Conservation (phyloP, 2,113 vertebrate genomes). For the Phycodurus eques region DNA sequence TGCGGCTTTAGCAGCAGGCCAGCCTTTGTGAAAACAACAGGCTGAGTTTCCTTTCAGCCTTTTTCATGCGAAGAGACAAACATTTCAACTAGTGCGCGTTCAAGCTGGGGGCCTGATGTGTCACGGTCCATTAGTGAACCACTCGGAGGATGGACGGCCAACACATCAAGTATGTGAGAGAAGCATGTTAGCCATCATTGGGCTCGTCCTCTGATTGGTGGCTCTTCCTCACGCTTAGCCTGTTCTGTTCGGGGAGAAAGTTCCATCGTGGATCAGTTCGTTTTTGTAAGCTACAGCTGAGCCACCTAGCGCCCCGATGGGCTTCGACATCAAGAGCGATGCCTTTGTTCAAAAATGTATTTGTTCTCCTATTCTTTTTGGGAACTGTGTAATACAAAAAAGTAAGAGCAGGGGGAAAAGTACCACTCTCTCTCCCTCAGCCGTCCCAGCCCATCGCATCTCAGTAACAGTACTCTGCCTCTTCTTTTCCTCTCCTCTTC, state of each 20-base stretch:
- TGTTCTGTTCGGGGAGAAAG: slow-evolving; percentile 51
- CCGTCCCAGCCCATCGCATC: slow-evolving; percentile 36
- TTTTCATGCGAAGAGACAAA: slow-evolving; percentile 25
- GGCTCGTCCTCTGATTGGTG: slow-evolving; percentile 47
- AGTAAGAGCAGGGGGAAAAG: slow-evolving; percentile 45
- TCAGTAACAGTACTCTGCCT: slow-evolving; percentile 35
- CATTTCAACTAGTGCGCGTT: slow-evolving; percentile 31
- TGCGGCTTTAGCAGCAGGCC: slow-evolving; percentile 38
- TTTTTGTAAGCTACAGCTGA: slow-evolving; percentile 57
- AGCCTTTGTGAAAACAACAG: slow-evolving; percentile 43
- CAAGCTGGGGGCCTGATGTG: slow-evolving; percentile 32
- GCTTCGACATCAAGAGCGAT: slow-evolving; percentile 66
- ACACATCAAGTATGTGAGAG: slow-evolving; percentile 43
- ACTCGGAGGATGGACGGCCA: slow-evolving; percentile 28
- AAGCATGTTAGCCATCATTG: slow-evolving; percentile 41
- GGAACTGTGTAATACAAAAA: slow-evolving; percentile 62
- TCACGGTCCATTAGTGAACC: slow-evolving; percentile 40
- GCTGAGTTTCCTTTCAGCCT: slow-evolving; percentile 37
- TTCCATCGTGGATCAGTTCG: slow-evolving; percentile 48
- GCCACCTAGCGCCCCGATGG: slow-evolving; percentile 65
- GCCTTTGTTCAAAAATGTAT: slow-evolving; percentile 77
- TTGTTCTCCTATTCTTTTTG: slow-evolving; percentile 81
- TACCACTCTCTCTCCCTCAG: slow-evolving; percentile 43
- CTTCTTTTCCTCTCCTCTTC: slow-evolving; percentile 28
- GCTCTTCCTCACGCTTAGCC: slow-evolving; percentile 41